Evolutionary conservation across 2,113 vertebrate species (phyloP).

Genomic region (Platichthys flesus): DNA sequence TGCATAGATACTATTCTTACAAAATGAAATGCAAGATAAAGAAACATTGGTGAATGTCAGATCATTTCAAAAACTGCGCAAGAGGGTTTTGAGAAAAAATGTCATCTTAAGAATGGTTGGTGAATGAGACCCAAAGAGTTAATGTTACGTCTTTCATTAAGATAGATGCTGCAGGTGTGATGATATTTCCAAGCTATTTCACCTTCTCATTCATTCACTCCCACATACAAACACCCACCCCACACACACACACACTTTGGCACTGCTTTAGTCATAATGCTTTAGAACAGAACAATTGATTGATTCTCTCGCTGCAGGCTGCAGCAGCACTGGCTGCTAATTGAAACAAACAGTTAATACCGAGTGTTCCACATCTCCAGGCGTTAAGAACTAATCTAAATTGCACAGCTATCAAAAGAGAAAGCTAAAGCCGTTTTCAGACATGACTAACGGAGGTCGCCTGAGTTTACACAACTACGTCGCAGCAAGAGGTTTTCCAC

Average conservation of each 20-base stretch:
- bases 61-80: too few species aligned
- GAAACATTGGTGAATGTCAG: too few species aligned
- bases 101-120: too few species aligned
- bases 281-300: conserved; percentile 30
- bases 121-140: neutral
- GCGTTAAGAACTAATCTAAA: neutral
- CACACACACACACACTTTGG: neutral
- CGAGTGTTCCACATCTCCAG: neutral
- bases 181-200: conserved; percentile 54
- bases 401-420: too few species aligned
- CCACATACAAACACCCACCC: neutral
- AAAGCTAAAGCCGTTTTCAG: neutral
- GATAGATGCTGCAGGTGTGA: neutral
- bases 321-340: conserved; percentile 11
- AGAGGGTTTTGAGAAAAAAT: too few species aligned
- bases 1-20: too few species aligned
- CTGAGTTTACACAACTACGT: too few species aligned
- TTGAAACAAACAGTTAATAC: conserved; percentile 21
- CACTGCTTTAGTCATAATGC: conserved; percentile 18
- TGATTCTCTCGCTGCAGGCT: conserved; percentile 32
- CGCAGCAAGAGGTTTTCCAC: too few species aligned
- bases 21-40: too few species aligned
- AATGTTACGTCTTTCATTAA: neutral
- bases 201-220: conserved; percentile 32
- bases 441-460: too few species aligned